phyloP scores from a whole-genome alignment of 2,113 vertebrate species.

The Strix aluco region DNA sequence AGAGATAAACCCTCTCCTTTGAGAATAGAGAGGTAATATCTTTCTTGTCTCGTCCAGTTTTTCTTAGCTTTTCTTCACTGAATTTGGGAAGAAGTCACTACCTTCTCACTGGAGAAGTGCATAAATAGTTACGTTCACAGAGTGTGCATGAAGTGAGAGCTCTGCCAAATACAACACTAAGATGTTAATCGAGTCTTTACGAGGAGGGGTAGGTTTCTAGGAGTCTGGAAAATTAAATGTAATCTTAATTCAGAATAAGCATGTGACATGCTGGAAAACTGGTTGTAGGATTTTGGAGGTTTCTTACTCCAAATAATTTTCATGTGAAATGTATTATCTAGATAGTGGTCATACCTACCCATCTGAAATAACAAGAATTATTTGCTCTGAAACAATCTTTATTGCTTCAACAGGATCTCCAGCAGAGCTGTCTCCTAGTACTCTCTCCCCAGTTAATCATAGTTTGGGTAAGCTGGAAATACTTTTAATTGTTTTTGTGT shows the following conservation, averaged over 20 bases:
- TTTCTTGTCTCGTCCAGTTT: background rate
- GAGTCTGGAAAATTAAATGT: background rate
- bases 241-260: background rate
- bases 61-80: background rate
- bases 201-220: background rate
- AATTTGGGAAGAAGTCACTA: background rate
- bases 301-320: background rate
- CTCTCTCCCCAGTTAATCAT: constrained; percentile 93
- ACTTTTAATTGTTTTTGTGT: background rate
- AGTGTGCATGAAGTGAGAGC: background rate
- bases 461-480: constrained; percentile 85
- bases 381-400: constrained; percentile 6
- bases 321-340: background rate
- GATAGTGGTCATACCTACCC: background rate
- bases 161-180: background rate
- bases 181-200: background rate
- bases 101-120: background rate
- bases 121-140: background rate
- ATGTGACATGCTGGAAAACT: background rate
- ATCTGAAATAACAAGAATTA: background rate
- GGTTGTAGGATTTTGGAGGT: background rate
- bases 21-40: background rate
- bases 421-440: constrained; percentile 93
- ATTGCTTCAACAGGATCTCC: constrained; percentile 86
- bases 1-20: background rate